Evolutionary conservation across 1,140 invertebrate genomes (phyloP), one percentile per base, ranked within the genome.

Genomic region (Conus ventricosus): DNA sequence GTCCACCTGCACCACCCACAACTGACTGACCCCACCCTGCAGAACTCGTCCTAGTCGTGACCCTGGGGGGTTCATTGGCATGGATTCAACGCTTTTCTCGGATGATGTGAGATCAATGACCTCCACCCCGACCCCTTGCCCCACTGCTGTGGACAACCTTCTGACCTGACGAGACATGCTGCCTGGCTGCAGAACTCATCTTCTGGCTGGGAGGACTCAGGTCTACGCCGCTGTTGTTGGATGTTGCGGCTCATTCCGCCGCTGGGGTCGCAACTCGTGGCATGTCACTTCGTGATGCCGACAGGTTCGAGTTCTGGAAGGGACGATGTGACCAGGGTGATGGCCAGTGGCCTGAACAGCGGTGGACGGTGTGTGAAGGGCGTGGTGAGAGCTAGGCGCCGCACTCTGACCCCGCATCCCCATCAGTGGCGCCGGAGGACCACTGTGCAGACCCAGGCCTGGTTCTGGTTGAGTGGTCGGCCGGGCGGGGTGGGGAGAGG

Each of bases 31-130:
- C 60, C 67, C 67, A 23, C 17, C 67, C 67, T 23, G 67, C 67
- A 6, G 6, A 11, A 71, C 67, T 23, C 67, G 6, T 71, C 67
- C 13, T 13, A 6, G 20, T 6, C 13, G 20, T 7, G 67, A n/a
- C 67, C 11, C 67, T 7, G 67, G 67, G 67, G 67, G 10, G 67
- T 6, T 71, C 67, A 23, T 23, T 6, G 11, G 11, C 67, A n/a
- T 71, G 13, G 67, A 13, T 23, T n/a, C 67, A 7, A 8, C 1
- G 57, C 82, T 17, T 25, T 54, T 54, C 54, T 23, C 85, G 0
- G 85, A 71, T 10, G 85, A 80, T 0, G 85, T 87, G 27, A 87
- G 53, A 57, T 87, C 85, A 57, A 87, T 78, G 54, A 87, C 71
- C 39, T 78, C 85, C 51, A 60, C 23, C 4, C 57, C 23, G 20